A percentile compares a stretch with the other conserved stretches of the same genome.
Evolutionary conservation across 2,797 vertebrate species (phyloP).

Genomic region (Lepus townsendii): DNA sequence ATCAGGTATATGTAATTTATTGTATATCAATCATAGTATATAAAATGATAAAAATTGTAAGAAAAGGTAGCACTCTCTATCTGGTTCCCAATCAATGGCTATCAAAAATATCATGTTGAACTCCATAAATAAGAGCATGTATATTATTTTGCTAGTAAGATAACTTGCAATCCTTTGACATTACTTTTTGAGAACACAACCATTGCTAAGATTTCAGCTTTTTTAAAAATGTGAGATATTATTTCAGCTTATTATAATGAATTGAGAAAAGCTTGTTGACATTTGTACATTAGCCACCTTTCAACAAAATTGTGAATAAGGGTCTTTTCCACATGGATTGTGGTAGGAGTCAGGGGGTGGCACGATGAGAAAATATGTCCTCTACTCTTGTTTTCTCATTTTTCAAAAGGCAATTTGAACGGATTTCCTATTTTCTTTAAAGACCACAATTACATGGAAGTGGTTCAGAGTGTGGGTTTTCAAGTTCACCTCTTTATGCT

Average conservation of each 20-base stretch:
- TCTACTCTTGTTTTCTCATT: neutral
- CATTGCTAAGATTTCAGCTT: neutral
- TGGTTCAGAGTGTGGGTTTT: neutral
- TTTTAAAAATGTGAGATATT: neutral
- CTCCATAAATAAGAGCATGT: neutral
- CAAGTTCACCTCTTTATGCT: neutral
- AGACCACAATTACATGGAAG: neutral
- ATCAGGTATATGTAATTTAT: neutral
- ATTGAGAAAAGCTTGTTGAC: neutral
- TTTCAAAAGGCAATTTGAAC: conserved; percentile 3
- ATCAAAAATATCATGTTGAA: neutral
- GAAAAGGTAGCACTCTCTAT: neutral
- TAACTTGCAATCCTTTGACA: neutral
- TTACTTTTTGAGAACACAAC: neutral
- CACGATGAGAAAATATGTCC: neutral
- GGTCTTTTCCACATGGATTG: neutral
- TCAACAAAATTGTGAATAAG: neutral
- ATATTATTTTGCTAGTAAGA: neutral
- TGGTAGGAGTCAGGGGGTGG: neutral
- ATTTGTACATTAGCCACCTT: neutral
- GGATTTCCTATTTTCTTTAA: conserved; percentile 10
- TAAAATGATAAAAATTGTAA: neutral
- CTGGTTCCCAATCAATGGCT: neutral
- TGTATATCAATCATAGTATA: neutral
- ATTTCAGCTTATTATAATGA: neutral